These are phyloP conservation scores for Thecocarcelia acutangulata DNA, from an alignment of 2,888 invertebrate genomes.

Conservation along the genomic window DNA sequence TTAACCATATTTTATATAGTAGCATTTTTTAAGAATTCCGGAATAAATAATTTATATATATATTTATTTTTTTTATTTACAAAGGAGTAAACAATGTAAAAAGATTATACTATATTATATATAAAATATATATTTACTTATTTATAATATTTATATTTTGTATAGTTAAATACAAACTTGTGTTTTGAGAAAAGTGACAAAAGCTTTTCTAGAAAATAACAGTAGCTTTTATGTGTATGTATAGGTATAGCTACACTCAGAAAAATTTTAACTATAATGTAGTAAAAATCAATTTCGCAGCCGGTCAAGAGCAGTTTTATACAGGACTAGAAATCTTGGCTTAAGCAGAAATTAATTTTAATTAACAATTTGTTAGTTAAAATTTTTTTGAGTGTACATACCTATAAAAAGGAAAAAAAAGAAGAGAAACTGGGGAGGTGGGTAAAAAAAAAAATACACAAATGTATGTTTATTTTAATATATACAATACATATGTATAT, in stretches of 20 bases:
- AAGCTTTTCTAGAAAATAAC: constrained; percentile 39
- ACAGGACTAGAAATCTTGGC: no score
- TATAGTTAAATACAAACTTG: constrained; percentile 55
- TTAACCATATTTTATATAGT: constrained; percentile 50
- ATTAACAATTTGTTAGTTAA: no score
- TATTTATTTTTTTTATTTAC: constrained; percentile 79
- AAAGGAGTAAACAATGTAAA: constrained; percentile 64
- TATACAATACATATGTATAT: neutral
- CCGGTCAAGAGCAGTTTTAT: no score
- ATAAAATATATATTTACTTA: constrained; percentile 67
- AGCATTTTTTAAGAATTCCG: constrained; percentile 78
- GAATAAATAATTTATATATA: no score
- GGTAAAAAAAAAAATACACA: no score
- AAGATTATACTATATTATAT: constrained; percentile 32
- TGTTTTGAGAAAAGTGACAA: constrained; percentile 34
- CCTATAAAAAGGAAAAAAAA: no score
- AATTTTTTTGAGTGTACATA: no score
- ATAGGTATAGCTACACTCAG: neutral
- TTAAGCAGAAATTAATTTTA: no score
- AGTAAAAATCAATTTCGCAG: no score
- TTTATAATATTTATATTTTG: constrained; percentile 61
- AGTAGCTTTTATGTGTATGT: neutral
- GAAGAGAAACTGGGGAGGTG: no score
- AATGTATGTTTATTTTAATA: no score
- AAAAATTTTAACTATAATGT: no score